Evolutionary conservation across 2,113 vertebrate genomes (phyloP).

Genomic region (Tympanuchus pallidicinctus): DNA sequence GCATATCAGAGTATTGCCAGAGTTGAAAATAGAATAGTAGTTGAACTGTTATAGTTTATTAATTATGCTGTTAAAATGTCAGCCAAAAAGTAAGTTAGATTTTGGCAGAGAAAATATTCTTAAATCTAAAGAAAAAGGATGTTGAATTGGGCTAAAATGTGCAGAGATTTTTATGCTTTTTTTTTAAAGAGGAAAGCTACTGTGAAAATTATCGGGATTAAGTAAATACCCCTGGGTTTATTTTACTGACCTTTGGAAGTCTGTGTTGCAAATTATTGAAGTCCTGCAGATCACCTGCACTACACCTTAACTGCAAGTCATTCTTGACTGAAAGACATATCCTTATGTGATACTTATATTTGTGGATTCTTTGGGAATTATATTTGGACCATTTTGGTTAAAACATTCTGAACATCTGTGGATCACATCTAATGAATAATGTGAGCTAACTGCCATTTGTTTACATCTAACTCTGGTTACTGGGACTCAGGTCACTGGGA

Average conservation of each 20-base stretch:
- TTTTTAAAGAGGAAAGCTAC: neutral
- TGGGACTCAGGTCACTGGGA: neutral
- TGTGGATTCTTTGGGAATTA: neutral
- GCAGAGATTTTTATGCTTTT: neutral
- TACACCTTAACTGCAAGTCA: neutral
- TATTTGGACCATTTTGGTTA: neutral
- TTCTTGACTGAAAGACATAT: neutral
- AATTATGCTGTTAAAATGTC: slow-evolving; percentile 11
- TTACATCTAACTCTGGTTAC: neutral
- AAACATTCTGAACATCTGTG: neutral
- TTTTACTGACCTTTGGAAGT: neutral
- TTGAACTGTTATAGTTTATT: neutral
- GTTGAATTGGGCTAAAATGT: neutral
- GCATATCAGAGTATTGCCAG: neutral
- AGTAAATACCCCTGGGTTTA: neutral
- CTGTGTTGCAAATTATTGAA: neutral
- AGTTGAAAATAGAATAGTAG: neutral
- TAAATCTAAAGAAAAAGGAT: neutral
- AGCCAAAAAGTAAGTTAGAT: neutral
- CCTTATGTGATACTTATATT: neutral
- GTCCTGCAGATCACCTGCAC: neutral
- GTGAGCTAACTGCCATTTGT: neutral
- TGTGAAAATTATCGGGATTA: neutral
- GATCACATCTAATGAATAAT: neutral
- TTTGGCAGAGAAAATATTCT: neutral